A percentile compares a stretch with the other conserved stretches of the same genome.
phyloP scores from a whole-genome alignment of 2,888 invertebrate species.

The Protonemura montana region DNA sequence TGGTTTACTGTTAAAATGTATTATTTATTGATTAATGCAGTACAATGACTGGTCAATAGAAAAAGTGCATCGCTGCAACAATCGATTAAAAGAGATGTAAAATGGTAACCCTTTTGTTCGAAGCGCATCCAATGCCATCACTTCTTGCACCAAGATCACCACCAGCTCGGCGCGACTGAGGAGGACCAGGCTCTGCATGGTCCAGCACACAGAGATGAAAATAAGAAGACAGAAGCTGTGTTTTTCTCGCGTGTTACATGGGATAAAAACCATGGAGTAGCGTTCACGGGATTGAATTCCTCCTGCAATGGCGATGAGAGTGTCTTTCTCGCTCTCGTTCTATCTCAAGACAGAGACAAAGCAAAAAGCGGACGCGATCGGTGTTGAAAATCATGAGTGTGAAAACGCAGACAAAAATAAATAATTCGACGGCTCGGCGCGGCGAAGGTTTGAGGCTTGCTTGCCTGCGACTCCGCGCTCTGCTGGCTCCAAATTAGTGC shows the following conservation, averaged over 20 bases:
- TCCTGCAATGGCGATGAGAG: not conserved
- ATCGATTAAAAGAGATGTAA: constrained; percentile 3
- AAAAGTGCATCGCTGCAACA: not conserved
- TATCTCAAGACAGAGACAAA: not conserved
- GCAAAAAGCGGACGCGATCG: constrained; percentile 7
- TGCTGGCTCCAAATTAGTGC: constrained; percentile 8
- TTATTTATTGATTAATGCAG: not conserved
- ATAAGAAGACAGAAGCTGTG: not conserved
- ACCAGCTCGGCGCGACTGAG: not conserved
- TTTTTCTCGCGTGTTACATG: not conserved
- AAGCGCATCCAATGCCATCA: not conserved
- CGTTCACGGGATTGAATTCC: constrained; percentile 28
- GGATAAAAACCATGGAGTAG: constrained; percentile 20
- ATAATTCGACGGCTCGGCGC: constrained; percentile 2
- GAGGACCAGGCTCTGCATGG: not conserved
- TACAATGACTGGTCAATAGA: not conserved
- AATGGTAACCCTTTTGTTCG: constrained; percentile 12
- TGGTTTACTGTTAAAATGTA: too few relatives aligned
- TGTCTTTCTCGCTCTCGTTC: too few relatives aligned
- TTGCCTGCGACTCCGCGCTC: not conserved
- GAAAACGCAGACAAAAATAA: constrained; percentile 39
- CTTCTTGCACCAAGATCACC: not conserved
- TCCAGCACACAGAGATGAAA: constrained; percentile 31
- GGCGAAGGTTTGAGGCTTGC: not conserved
- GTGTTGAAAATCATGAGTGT: constrained; percentile 39